These are phyloP conservation scores for Itoplectis maculator DNA, from an alignment of 2,888 invertebrate species.

Conservation along the genomic window DNA sequence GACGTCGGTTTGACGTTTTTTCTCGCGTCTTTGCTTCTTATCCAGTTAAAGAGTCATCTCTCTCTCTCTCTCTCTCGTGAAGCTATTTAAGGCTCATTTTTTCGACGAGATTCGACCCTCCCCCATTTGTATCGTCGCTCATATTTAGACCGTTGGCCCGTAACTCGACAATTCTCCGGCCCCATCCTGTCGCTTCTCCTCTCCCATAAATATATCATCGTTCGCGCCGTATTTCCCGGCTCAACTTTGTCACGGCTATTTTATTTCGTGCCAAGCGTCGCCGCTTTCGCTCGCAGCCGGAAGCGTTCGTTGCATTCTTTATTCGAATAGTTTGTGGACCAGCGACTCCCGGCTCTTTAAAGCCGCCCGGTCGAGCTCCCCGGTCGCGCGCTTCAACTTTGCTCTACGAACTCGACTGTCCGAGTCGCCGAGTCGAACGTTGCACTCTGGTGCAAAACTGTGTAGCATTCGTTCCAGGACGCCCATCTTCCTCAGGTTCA, in stretches of 20 bases:
- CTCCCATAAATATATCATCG: conserved; percentile 52
- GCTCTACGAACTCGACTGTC: conserved; percentile 45
- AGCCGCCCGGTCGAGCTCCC: conserved; percentile 65
- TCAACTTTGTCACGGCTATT: conserved; percentile 59
- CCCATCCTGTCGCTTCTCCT: not conserved
- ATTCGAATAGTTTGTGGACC: conserved; percentile 56
- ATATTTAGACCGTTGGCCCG: not conserved
- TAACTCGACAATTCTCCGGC: conserved; percentile 13
- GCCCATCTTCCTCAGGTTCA: not conserved
- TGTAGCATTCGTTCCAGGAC: conserved; percentile 23
- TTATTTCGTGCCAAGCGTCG: conserved; percentile 51
- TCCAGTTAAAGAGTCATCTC: conserved; percentile 32
- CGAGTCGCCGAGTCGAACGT: conserved; percentile 21
- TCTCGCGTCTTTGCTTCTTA: not conserved
- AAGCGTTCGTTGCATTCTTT: conserved; percentile 63
- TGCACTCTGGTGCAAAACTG: conserved; percentile 7
- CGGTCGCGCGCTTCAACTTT: conserved; percentile 26
- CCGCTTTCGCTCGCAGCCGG: conserved; percentile 27
- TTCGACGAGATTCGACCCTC: not conserved
- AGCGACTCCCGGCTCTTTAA: conserved; percentile 65
- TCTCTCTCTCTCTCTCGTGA: too few species aligned
- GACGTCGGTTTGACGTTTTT: not conserved
- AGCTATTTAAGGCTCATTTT: conserved; percentile 21
- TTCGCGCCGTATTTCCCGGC: conserved; percentile 40
- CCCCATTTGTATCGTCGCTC: not conserved